Percentiles rank a stretch among this genome's conserved stretches.
Evolutionary conservation across 2,888 invertebrate species (phyloP).

Genomic region (Tanypteryx hageni): DNA sequence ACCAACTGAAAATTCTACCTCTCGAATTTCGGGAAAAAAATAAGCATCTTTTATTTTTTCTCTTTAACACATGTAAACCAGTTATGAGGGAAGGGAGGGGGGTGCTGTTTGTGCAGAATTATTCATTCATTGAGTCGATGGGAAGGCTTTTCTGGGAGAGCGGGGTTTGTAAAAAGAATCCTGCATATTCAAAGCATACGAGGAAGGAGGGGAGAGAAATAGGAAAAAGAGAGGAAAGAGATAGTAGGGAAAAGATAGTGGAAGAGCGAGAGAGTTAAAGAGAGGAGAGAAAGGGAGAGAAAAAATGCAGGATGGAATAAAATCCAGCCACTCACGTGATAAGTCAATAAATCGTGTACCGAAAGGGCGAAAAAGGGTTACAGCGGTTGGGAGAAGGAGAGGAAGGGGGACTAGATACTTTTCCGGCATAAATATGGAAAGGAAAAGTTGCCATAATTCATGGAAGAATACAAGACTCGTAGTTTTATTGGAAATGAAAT

Average conservation of each 20-base stretch:
- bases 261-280: background rate
- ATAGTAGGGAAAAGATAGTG: background rate
- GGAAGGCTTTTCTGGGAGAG: slow-evolving; percentile 1
- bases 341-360: slow-evolving; percentile 61
- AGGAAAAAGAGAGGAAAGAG: background rate
- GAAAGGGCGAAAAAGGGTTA: background rate
- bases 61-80: slow-evolving; percentile 43
- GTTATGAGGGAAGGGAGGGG: background rate
- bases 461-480: slow-evolving; percentile 59
- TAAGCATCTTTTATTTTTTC: background rate
- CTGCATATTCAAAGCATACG: slow-evolving; percentile 46
- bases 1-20: background rate
- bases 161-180: slow-evolving; percentile 49
- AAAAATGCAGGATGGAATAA: background rate
- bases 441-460: slow-evolving; percentile 60
- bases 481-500: slow-evolving; percentile 62
- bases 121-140: slow-evolving; percentile 55
- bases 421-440: slow-evolving; percentile 59
- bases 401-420: slow-evolving; percentile 36
- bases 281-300: background rate
- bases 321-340: slow-evolving; percentile 40
- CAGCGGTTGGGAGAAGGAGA: background rate
- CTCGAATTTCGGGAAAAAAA: background rate
- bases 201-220: background rate
- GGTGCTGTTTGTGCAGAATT: slow-evolving; percentile 27